Conservation (phyloP, 2,888 invertebrate species). For the Andrena chrysosceles region DNA sequence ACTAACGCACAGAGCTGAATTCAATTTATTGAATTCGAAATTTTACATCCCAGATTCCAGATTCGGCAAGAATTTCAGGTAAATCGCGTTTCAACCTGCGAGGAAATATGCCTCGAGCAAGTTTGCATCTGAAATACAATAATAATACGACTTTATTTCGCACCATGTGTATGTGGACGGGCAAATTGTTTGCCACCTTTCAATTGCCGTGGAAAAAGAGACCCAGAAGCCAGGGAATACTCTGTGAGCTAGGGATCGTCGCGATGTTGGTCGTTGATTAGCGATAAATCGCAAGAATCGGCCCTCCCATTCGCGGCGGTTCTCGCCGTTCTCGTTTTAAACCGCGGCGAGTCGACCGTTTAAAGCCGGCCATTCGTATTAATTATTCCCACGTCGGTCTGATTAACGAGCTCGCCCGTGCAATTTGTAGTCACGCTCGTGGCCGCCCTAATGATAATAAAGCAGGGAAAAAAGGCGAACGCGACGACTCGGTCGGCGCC, state of each 20-base stretch:
- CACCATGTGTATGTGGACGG: too few species aligned
- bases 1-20: too few species aligned
- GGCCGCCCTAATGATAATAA: slow-evolving; percentile 51
- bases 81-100: too few species aligned
- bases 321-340: slow-evolving; percentile 41
- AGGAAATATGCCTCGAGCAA: too few species aligned
- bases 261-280: slow-evolving; percentile 4
- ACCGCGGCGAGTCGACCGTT: slow-evolving; percentile 38
- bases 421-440: slow-evolving; percentile 65
- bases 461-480: slow-evolving; percentile 38
- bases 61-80: too few species aligned
- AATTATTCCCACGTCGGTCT: slow-evolving; percentile 61
- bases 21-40: too few species aligned
- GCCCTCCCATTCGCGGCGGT: background rate
- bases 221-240: background rate
- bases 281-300: background rate
- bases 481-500: slow-evolving; percentile 36
- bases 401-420: slow-evolving; percentile 63
- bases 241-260: background rate
- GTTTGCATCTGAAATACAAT: too few species aligned
- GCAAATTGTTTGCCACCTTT: background rate
- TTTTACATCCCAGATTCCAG: too few species aligned
- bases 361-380: slow-evolving; percentile 64
- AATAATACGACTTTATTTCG: too few species aligned
- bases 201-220: background rate